Evolutionary conservation across 2,888 invertebrate species (phyloP).

Genomic region (Oligia latruncula): DNA sequence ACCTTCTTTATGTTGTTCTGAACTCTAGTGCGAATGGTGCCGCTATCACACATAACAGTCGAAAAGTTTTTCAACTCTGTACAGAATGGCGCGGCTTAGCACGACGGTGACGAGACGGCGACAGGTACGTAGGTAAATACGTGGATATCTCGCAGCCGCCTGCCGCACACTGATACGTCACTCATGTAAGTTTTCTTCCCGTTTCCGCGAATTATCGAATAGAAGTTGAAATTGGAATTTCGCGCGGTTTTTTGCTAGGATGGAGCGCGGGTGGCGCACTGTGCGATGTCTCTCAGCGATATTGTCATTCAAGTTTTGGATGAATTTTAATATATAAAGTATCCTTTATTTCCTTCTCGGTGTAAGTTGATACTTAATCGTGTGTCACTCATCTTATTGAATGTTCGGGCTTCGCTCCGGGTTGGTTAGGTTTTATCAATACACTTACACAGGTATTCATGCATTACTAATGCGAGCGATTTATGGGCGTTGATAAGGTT

Average conservation of each 20-base stretch:
- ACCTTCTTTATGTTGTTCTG: conserved; percentile 59
- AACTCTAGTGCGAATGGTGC: conserved; percentile 72
- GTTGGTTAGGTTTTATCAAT: conserved; percentile 49
- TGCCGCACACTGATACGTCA: conserved; percentile 85
- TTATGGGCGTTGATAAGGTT: conserved; percentile 42
- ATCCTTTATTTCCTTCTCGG: conserved; percentile 50
- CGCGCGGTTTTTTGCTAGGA: conserved; percentile 58
- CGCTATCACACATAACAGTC: conserved; percentile 81
- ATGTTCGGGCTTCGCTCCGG: conserved; percentile 40
- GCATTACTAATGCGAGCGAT: conserved; percentile 51
- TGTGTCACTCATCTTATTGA: conserved; percentile 63
- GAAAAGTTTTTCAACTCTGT: conserved; percentile 83
- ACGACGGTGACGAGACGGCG: conserved; percentile 77
- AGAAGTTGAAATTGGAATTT: conserved; percentile 77
- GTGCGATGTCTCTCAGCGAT: conserved; percentile 61
- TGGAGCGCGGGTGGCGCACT: conserved; percentile 53
- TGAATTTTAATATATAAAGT: conserved; percentile 61
- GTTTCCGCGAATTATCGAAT: conserved; percentile 73
- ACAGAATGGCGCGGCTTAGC: conserved; percentile 78
- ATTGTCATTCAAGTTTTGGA: conserved; percentile 65
- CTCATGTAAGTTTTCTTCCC: conserved; percentile 85
- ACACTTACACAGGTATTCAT: conserved; percentile 43
- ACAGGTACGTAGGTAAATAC: conserved; percentile 76
- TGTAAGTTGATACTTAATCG: conserved; percentile 59
- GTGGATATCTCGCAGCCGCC: conserved; percentile 76